Evolutionary conservation across 2,113 vertebrate species (phyloP).

Genomic region (Petrocephalus microphthalmus): DNA sequence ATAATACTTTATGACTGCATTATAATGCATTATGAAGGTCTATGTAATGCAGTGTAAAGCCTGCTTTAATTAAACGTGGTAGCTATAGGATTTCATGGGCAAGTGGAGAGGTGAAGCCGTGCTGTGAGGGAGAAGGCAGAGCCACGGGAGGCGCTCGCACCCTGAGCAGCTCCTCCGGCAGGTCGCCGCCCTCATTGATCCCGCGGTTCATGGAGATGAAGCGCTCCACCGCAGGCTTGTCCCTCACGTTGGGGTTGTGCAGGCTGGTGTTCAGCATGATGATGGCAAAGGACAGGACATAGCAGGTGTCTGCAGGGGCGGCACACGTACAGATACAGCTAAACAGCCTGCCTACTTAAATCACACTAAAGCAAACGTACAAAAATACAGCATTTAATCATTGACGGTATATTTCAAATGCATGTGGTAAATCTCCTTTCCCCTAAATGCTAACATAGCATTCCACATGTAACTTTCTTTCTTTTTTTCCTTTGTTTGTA

Average conservation of each 20-base stretch:
- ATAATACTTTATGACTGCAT: no score
- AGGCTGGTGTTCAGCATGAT: constrained; percentile 98
- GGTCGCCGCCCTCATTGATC: constrained; percentile 94
- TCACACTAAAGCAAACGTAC: background rate
- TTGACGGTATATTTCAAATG: background rate
- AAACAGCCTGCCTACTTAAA: background rate
- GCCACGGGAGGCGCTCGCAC: constrained; percentile 48
- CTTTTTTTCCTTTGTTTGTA: background rate
- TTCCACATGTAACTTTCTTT: background rate
- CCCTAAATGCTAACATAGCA: background rate
- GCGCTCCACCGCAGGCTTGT: constrained; percentile 90
- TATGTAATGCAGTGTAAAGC: no score
- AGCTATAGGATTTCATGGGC: background rate
- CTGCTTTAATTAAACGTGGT: background rate
- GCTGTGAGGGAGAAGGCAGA: background rate
- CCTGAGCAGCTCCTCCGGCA: constrained; percentile 90
- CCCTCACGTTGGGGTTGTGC: constrained; percentile 93
- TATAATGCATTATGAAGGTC: no score
- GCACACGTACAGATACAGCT: background rate
- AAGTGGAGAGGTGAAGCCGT: background rate
- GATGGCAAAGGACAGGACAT: constrained; percentile 90
- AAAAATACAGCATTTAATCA: background rate
- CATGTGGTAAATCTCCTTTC: background rate
- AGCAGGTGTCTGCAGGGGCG: constrained; percentile 80
- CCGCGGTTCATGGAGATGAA: constrained; percentile 98